phyloP scores from a whole-genome alignment of 2,888 invertebrate genomes.

The Agrotis puta region DNA sequence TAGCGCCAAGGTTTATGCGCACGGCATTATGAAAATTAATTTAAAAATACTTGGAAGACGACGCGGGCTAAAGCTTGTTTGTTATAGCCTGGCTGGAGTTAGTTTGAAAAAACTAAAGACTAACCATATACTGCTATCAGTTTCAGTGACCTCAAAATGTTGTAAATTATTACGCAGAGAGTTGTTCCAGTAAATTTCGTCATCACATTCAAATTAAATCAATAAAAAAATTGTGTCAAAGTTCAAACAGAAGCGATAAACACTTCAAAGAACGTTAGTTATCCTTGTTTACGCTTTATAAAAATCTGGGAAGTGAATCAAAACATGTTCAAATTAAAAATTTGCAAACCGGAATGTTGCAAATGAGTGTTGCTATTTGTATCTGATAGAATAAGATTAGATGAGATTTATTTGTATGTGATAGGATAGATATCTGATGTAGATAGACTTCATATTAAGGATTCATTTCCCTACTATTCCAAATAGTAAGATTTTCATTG shows the following conservation, averaged over 20 bases:
- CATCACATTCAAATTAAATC: not conserved
- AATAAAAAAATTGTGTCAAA: too few species aligned
- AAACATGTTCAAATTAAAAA: too few species aligned
- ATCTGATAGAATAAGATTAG: not conserved
- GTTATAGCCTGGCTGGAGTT: not conserved
- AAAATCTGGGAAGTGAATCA: too few species aligned
- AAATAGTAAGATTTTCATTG: slow-evolving; percentile 23
- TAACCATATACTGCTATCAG: not conserved
- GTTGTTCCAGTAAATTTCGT: not conserved
- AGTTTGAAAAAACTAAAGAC: too few species aligned
- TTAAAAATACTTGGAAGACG: too few species aligned
- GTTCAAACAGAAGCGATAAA: too few species aligned
- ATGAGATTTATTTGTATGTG: not conserved
- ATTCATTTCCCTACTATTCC: slow-evolving; percentile 13
- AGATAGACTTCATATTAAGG: not conserved
- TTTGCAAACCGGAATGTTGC: not conserved
- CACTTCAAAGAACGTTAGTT: too few species aligned
- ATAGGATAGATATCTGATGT: slow-evolving; percentile 2
- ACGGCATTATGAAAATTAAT: too few species aligned
- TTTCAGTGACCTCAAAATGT: not conserved
- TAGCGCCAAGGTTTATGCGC: too few species aligned
- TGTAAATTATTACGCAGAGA: not conserved
- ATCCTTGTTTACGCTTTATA: too few species aligned
- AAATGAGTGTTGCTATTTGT: not conserved
- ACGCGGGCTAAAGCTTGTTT: too few species aligned